Evolutionary conservation across 2,113 vertebrate genomes (phyloP).

Genomic region (Myxocyprinus asiaticus): DNA sequence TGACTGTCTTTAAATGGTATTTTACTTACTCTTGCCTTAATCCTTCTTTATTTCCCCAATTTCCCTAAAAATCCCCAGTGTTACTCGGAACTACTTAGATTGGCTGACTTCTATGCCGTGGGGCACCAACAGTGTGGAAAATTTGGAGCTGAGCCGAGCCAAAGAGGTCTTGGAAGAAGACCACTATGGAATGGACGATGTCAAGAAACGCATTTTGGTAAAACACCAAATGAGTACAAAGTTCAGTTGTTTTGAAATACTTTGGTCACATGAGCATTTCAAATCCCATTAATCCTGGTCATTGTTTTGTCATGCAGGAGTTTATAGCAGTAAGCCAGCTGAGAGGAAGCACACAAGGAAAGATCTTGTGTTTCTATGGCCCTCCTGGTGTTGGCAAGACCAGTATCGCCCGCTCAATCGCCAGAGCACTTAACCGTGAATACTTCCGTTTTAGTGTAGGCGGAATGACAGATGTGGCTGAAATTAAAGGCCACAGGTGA

Average conservation of each 20-base stretch:
- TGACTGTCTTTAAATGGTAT: background rate
- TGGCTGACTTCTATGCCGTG: slow-evolving; percentile 97
- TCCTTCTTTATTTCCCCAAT: background rate
- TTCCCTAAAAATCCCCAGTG: slow-evolving; percentile 69
- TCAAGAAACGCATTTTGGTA: slow-evolving; percentile 95
- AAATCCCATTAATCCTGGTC: background rate
- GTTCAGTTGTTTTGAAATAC: background rate
- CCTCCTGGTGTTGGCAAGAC: slow-evolving; percentile 96
- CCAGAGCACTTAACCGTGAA: slow-evolving; percentile 89
- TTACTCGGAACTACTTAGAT: slow-evolving; percentile 96
- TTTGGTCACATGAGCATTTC: background rate
- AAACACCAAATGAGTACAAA: slow-evolving; percentile 35
- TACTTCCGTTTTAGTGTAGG: slow-evolving; percentile 98
- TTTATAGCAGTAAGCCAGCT: slow-evolving; percentile 98
- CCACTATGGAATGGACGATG: slow-evolving; percentile 99
- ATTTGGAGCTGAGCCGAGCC: slow-evolving; percentile 82
- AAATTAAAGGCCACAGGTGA: slow-evolving; percentile 98
- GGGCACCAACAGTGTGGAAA: slow-evolving; percentile 91
- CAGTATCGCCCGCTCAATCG: slow-evolving; percentile 95
- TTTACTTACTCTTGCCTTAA: slow-evolving; percentile 5
- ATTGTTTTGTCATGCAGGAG: slow-evolving; percentile 74
- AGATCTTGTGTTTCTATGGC: slow-evolving; percentile 95
- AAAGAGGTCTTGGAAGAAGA: slow-evolving; percentile 91
- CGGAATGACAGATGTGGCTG: slow-evolving; percentile 96
- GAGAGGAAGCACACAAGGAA: slow-evolving; percentile 93